Conservation (phyloP, 2,797 vertebrate species). For the Liasis olivaceus region DNA sequence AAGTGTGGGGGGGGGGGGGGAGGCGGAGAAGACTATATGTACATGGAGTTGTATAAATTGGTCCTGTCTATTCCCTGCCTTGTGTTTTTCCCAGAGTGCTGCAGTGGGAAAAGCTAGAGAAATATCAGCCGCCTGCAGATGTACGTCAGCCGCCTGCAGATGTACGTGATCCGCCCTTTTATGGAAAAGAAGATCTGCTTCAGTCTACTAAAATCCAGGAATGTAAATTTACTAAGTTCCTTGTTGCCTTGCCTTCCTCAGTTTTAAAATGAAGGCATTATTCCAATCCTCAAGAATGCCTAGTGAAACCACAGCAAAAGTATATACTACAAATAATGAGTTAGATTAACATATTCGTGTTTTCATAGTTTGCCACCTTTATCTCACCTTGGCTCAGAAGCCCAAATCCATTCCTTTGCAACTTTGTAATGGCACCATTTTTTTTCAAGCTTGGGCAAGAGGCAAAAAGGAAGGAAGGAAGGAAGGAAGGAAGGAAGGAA, state of each 20-base stretch:
- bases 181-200: not conserved
- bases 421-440: not conserved
- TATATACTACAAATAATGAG: conserved; percentile 50
- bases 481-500: too few relatives aligned
- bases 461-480: too few relatives aligned
- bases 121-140: too few relatives aligned
- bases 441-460: not conserved
- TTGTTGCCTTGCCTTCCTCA: not conserved
- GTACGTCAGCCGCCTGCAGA: conserved; percentile 9
- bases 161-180: conserved; percentile 52
- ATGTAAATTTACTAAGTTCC: not conserved
- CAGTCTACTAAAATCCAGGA: not conserved
- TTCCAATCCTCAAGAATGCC: conserved; percentile 55
- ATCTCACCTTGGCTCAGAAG: not conserved
- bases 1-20: not conserved
- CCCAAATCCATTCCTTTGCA: not conserved
- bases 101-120: conserved; percentile 45
- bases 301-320: conserved; percentile 59
- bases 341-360: conserved; percentile 30
- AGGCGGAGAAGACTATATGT: not conserved
- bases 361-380: not conserved
- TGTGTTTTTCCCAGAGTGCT: conserved; percentile 48
- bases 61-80: conserved; percentile 42
- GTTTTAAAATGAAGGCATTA: conserved; percentile 33
- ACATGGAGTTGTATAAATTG: not conserved